A percentile compares a stretch with the other conserved stretches of the same genome.
These are phyloP conservation scores for Argyrosomus regius DNA, from an alignment of 2,797 vertebrate genomes.

Conservation along the genomic window DNA sequence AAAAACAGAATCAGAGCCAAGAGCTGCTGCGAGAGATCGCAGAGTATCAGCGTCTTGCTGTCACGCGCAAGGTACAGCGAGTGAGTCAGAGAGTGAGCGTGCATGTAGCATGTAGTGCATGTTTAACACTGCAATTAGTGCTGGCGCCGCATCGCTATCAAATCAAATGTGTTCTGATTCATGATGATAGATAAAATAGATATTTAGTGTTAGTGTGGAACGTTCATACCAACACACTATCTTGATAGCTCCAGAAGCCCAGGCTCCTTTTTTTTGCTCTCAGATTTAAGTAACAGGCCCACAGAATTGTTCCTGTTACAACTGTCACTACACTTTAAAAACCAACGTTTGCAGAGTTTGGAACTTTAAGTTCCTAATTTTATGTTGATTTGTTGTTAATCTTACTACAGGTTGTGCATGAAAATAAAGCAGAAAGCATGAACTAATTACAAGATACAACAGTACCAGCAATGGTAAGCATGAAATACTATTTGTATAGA, in stretches of 20 bases:
- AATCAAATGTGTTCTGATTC: neutral
- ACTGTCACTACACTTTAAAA: no score
- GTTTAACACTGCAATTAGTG: constrained; percentile 3
- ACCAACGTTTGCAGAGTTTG: no score
- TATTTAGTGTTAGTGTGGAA: neutral
- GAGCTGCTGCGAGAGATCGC: constrained; percentile 91
- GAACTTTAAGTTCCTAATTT: neutral
- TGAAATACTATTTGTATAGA: constrained; percentile 29
- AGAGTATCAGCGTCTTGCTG: constrained; percentile 91
- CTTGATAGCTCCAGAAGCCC: neutral
- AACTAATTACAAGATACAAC: constrained; percentile 58
- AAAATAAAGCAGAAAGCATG: constrained; percentile 70
- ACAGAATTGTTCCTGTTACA: neutral
- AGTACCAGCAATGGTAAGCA: constrained; percentile 58
- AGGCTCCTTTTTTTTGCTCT: neutral
- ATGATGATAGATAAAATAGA: neutral
- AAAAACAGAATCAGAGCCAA: constrained; percentile 90
- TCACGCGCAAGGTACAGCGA: constrained; percentile 90
- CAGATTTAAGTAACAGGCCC: neutral
- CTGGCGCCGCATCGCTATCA: neutral
- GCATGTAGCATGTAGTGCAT: constrained; percentile 29
- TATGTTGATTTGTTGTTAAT: constrained; percentile 44
- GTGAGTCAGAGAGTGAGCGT: neutral
- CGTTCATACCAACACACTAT: neutral
- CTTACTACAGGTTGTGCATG: constrained; percentile 61